Base-by-base conservation (phyloP, 2,888 invertebrate species). In the Ditylenchus weischeri region DNA sequence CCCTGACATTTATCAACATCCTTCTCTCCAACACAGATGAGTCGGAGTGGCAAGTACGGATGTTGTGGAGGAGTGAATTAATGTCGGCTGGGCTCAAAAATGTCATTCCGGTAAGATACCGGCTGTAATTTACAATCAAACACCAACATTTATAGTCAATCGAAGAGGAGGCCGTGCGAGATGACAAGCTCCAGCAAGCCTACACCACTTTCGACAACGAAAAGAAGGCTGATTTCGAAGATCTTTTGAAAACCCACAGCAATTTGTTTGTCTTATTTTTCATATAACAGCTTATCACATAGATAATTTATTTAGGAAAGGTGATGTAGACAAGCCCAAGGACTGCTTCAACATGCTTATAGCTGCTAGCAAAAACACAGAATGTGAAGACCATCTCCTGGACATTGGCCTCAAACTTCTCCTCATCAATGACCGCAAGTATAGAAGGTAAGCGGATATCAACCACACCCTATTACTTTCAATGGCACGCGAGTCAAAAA, bases 291-390 rank as follows among this genome's bases (percentile, higher is more conserved):
- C n/a, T 54, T 5, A 54, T 15, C 54, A 29, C 59, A n/a, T 23
- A 21, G 48, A 19, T 66, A 48, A 36, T 0, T 36, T 10, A 36
- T 68, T 54, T 13, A 68, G 69, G n/a, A 47, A 61, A 61, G 67
- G 60, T 5, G 69, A 68, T 48, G 23, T 68, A n/a, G 48, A 48
- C 15, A 54, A 60, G 29, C 19, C 60, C 21, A 21, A 19, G 18
- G 54, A 68, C 23, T 68, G 69, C n/a, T 54, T 47, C 57, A 59
- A 68, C 38, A 68, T 68, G 66, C 60, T 68, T 19, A 60, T 68
- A 29, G 60, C 66, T 7, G 59, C 65, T 11, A 67, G 66, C 50
- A 59, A 51, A 50, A 43, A 61, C 21, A 57, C 69, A 23, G 69
- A 68, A 29, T 68, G 66, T 60, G 69, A 68, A 43, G 38, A 62